A percentile compares a stretch with the other conserved stretches of the same genome.
These are phyloP conservation scores for Crotophaga sulcirostris DNA, from an alignment of 2,113 vertebrate species.

Conservation along the genomic window DNA sequence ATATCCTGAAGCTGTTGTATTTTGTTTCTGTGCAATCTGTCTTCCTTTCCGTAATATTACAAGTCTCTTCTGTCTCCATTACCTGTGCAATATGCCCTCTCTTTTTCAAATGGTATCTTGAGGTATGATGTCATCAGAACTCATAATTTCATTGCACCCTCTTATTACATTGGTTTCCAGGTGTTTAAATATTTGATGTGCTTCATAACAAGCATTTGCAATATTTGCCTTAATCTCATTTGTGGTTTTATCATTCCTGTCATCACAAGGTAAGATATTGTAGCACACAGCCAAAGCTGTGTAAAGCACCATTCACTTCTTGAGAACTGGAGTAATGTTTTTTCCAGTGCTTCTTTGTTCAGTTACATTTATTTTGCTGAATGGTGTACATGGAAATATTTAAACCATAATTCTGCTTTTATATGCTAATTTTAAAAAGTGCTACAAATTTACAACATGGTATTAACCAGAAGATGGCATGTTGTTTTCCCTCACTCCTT, in stretches of 20 bases:
- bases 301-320: conserved; percentile 41
- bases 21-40: conserved; percentile 50
- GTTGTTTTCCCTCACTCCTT: conserved; percentile 60
- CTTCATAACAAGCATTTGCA: conserved; percentile 35
- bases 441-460: not conserved
- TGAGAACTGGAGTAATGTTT: conserved; percentile 42
- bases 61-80: not conserved
- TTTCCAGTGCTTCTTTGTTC: conserved; percentile 28
- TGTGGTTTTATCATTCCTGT: conserved; percentile 10
- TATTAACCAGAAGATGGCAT: conserved; percentile 62
- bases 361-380: conserved; percentile 44
- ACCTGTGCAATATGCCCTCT: conserved; percentile 21
- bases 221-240: conserved; percentile 54
- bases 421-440: conserved; percentile 10
- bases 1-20: not conserved
- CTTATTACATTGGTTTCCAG: conserved; percentile 14
- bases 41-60: not conserved
- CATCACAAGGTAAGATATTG: conserved; percentile 57
- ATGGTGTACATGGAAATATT: conserved; percentile 27
- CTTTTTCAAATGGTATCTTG: not conserved
- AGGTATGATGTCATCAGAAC: conserved; percentile 11
- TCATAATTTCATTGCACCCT: conserved; percentile 5
- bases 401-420: conserved; percentile 33
- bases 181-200: conserved; percentile 40
- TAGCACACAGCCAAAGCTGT: conserved; percentile 7